Percentiles rank a stretch among this genome's conserved stretches.
Conservation (phyloP, 2,797 vertebrate species). For the Potorous gilbertii region DNA sequence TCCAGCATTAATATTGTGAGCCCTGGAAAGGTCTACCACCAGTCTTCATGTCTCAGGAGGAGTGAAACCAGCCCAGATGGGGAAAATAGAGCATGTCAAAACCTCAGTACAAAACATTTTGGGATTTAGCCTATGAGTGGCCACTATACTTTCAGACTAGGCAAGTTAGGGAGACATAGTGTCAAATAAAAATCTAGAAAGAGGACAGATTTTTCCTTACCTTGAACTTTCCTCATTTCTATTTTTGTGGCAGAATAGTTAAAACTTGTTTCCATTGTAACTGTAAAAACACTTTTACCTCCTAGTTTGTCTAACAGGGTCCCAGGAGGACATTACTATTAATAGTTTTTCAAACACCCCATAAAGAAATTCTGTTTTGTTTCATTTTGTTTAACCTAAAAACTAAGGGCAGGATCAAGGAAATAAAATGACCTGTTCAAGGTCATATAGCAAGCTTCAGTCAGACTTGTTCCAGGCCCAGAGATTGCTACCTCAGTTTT, state of each 20-base stretch:
- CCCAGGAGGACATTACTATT: background rate
- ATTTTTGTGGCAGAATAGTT: background rate
- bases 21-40: background rate
- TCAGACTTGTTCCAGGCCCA: background rate
- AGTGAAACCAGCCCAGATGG: background rate
- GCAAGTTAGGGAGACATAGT: background rate
- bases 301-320: background rate
- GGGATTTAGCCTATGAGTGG: background rate
- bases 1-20: background rate
- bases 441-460: background rate
- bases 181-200: background rate
- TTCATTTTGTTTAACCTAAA: background rate
- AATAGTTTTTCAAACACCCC: background rate
- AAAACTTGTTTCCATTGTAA: background rate
- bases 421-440: background rate
- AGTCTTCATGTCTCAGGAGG: background rate
- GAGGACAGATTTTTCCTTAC: constrained; percentile 3
- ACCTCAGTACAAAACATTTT: background rate
- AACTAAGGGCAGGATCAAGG: background rate
- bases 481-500: rapidly evolving
- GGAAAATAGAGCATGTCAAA: background rate
- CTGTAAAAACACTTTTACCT: background rate
- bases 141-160: background rate
- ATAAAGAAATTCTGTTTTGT: background rate
- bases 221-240: background rate